Evolutionary conservation across 2,888 invertebrate species (phyloP).

Genomic region (Machimus rusticus): DNA sequence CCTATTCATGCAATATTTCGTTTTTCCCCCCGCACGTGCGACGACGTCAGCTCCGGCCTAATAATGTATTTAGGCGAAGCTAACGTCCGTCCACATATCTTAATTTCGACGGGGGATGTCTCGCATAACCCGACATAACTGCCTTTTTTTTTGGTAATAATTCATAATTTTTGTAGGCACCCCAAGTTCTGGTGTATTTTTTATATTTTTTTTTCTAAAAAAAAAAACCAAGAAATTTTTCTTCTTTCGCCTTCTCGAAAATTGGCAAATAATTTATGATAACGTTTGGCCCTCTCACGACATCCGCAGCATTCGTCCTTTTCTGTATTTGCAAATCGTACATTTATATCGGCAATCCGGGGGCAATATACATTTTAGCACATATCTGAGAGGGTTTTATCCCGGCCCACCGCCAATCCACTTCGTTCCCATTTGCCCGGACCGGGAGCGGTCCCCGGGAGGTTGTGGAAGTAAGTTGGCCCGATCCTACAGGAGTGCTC

Average conservation of each 20-base stretch:
- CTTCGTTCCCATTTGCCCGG: background rate
- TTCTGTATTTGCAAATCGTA: constrained; percentile 38
- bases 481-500: background rate
- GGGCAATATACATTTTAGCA: constrained; percentile 31
- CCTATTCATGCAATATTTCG: background rate
- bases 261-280: constrained; percentile 41
- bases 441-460: background rate
- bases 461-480: background rate
- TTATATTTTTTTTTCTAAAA: background rate
- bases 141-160: constrained; percentile 9
- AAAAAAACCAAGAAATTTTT: background rate
- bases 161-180: constrained; percentile 37
- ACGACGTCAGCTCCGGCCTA: background rate
- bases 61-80: constrained; percentile 7
- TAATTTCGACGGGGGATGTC: constrained; percentile 21
- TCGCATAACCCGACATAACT: constrained; percentile 26
- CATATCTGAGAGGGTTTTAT: background rate
- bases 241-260: background rate
- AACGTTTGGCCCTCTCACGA: constrained; percentile 1
- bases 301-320: constrained; percentile 16
- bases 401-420: background rate
- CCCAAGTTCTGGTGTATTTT: background rate
- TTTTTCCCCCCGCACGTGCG: background rate
- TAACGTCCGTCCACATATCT: constrained; percentile 38
- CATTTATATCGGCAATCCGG: constrained; percentile 36